Percentiles rank a stretch among this genome's conserved stretches.
Conservation (phyloP, 2,888 invertebrate genomes). For the Thysanoteuthis rhombus region DNA sequence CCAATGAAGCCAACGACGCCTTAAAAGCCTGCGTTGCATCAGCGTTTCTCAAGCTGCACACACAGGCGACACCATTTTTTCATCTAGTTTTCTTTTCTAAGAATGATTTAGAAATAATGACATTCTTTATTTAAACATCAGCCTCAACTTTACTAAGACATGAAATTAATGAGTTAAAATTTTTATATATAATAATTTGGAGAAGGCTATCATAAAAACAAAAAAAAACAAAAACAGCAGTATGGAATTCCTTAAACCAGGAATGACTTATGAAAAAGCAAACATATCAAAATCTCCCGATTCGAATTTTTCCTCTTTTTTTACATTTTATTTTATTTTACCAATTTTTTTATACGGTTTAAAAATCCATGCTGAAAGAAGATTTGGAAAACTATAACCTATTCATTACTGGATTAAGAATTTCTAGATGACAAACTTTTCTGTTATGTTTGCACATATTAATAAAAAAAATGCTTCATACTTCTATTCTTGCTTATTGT, state of each 20-base stretch:
- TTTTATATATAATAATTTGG: neutral
- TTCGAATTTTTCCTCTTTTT: neutral
- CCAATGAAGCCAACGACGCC: slow-evolving; percentile 1
- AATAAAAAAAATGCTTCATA: neutral
- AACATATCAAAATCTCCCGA: neutral
- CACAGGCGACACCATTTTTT: neutral
- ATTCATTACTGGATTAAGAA: neutral
- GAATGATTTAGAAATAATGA: neutral
- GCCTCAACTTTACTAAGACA: neutral
- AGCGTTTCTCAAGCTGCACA: neutral
- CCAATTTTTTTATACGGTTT: neutral
- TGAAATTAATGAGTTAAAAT: neutral
- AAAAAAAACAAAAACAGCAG: neutral
- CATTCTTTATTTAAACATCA: neutral
- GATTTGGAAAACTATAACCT: neutral
- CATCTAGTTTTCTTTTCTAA: neutral
- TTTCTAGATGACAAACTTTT: neutral
- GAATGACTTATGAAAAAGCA: neutral
- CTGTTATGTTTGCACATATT: neutral
- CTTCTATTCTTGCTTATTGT: neutral
- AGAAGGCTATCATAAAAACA: neutral
- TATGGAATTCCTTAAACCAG: neutral
- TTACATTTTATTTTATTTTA: neutral
- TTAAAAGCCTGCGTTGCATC: neutral
- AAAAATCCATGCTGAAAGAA: neutral